Percentiles rank a stretch among this genome's conserved stretches.
Conservation (phyloP, 2,797 vertebrate species). For the Gallinago stenura region DNA sequence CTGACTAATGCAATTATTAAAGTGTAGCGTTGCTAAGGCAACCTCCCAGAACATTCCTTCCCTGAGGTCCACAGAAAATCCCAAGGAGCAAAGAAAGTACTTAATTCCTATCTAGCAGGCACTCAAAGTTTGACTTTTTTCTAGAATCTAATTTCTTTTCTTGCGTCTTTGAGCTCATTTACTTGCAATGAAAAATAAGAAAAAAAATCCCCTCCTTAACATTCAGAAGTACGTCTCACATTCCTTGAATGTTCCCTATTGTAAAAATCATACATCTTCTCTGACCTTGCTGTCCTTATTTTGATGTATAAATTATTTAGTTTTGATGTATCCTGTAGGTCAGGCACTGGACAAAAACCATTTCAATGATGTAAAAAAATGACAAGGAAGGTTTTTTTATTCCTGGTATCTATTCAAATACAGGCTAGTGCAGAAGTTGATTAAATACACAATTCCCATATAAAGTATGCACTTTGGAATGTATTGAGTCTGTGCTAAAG, state of each 20-base stretch:
- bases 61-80: background rate
- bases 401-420: conserved; percentile 10
- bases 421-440: conserved; percentile 33
- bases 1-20: conserved; percentile 35
- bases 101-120: background rate
- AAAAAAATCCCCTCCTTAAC: conserved; percentile 4
- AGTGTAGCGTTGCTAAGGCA: conserved; percentile 36
- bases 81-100: background rate
- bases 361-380: conserved; percentile 47
- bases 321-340: conserved; percentile 56
- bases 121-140: conserved; percentile 3
- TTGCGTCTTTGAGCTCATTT: conserved; percentile 51
- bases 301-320: conserved; percentile 75
- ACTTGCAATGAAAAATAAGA: conserved; percentile 58
- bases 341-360: conserved; percentile 50
- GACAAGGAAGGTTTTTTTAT: background rate
- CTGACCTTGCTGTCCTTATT: conserved; percentile 75
- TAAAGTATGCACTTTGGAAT: conserved; percentile 15
- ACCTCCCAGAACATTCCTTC: background rate
- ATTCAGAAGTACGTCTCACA: conserved; percentile 62
- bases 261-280: conserved; percentile 65
- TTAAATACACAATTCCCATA: conserved; percentile 10
- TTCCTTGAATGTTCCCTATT: conserved; percentile 55
- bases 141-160: conserved; percentile 46
- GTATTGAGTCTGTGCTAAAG: conserved; percentile 17